A percentile compares a stretch with the other conserved stretches of the same genome.
These are phyloP conservation scores for Neopipo cinnamomea DNA, from an alignment of 2,113 vertebrate species.

Conservation along the genomic window DNA sequence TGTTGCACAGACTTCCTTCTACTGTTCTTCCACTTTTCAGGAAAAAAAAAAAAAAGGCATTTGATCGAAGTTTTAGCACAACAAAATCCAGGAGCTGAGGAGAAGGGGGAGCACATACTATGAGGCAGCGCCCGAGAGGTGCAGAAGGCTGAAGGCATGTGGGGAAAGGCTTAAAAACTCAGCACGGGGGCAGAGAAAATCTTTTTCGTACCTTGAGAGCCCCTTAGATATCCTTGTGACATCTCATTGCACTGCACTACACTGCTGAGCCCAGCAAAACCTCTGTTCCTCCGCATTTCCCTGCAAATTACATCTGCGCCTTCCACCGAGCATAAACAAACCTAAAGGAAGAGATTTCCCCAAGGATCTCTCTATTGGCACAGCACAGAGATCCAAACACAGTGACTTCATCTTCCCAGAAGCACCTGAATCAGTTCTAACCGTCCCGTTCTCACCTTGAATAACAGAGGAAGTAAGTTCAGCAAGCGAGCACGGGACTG, in stretches of 20 bases:
- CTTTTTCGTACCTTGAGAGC: background rate
- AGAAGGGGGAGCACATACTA: background rate
- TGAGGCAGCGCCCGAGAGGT: background rate
- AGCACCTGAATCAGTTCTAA: constrained; percentile 44
- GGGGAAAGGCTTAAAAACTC: background rate
- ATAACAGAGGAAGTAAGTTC: constrained; percentile 46
- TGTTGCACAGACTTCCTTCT: constrained; percentile 2
- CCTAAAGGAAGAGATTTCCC: constrained; percentile 61
- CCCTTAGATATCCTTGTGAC: constrained; percentile 22
- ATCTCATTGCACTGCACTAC: constrained; percentile 13
- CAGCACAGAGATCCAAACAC: constrained; percentile 18
- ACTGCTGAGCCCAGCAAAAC: constrained; percentile 58
- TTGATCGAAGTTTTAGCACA: background rate
- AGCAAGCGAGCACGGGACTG: background rate
- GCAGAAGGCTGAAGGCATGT: background rate
- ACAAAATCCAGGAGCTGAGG: background rate
- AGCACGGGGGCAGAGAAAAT: background rate
- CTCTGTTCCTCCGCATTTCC: constrained; percentile 47
- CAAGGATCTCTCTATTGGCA: constrained; percentile 51
- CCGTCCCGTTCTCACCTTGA: constrained; percentile 45
- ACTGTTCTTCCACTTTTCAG: constrained; percentile 46
- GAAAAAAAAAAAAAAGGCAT: background rate
- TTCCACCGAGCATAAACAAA: constrained; percentile 46
- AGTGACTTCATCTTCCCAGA: constrained; percentile 64
- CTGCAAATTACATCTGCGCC: constrained; percentile 55